phyloP scores from a whole-genome alignment of 2,888 invertebrate genomes.

The Stenchaetothrips biformis region DNA sequence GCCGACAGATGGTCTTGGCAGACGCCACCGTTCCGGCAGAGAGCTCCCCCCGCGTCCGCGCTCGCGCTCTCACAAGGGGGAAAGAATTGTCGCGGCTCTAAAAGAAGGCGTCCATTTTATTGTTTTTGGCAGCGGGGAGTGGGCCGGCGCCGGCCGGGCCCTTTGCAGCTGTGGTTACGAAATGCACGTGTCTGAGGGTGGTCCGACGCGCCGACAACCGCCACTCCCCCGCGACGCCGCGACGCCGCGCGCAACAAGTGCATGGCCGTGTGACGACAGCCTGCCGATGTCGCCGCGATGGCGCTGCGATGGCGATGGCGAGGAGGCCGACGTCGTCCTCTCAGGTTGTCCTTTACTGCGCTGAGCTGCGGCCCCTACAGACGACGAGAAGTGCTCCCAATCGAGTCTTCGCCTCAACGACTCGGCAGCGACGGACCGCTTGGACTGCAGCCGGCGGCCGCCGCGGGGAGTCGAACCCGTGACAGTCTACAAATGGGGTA shows the following conservation, averaged over 20 bases:
- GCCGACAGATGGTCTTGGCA: conserved; percentile 40
- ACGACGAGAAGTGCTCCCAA: no score
- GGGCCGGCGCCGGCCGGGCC: conserved; percentile 21
- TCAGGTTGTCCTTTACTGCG: no score
- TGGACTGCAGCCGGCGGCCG: neutral
- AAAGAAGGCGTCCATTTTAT: conserved; percentile 20
- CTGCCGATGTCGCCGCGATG: no score
- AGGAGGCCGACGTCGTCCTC: no score
- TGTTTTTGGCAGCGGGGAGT: conserved; percentile 22
- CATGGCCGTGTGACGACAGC: no score
- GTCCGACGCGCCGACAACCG: no score
- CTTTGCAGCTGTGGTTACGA: conserved; percentile 14
- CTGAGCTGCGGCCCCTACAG: no score
- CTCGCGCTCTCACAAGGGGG: conserved; percentile 26
- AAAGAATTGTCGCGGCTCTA: conserved; percentile 31
- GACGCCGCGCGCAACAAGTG: no score
- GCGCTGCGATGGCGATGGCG: no score
- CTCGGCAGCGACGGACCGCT: neutral
- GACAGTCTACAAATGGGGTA: neutral
- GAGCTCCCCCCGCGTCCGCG: conserved; percentile 35
- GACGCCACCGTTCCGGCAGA: conserved; percentile 40
- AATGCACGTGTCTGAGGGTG: neutral
- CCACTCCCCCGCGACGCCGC: no score
- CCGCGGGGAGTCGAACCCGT: neutral
- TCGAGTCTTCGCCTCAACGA: no score